Percentiles rank a stretch among this genome's conserved stretches.
phyloP scores from a whole-genome alignment of 2,797 vertebrate genomes.

The Chromobotia macracanthus region DNA sequence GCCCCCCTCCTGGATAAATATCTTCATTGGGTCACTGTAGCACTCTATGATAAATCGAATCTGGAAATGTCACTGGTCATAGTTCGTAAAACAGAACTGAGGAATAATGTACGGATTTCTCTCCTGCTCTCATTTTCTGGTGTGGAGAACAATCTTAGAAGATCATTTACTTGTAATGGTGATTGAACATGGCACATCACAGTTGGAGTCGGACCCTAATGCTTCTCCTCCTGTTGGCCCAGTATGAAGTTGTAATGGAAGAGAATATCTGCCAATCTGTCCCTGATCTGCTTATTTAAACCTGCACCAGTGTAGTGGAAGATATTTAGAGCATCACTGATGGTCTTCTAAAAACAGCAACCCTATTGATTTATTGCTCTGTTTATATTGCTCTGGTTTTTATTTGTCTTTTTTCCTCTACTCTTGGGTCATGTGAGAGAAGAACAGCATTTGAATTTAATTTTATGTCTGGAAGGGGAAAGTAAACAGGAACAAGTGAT shows the following conservation, averaged over 20 bases:
- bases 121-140: not conserved
- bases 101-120: not conserved
- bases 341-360: conserved; percentile 10
- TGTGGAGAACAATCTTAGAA: conserved; percentile 19
- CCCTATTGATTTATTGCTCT: conserved; percentile 22
- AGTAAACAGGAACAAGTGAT: not conserved
- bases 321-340: not conserved
- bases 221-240: not conserved
- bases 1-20: conserved; percentile 58
- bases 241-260: not conserved
- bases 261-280: not conserved
- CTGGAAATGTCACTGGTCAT: conserved; percentile 58
- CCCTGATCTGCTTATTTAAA: not conserved
- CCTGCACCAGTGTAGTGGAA: not conserved
- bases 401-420: not conserved
- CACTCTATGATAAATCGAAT: conserved; percentile 52
- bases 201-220: not conserved
- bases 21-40: conserved; percentile 50
- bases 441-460: not conserved
- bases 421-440: not conserved
- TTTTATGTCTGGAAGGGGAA: not conserved
- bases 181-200: not conserved
- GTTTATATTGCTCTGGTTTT: conserved; percentile 5
- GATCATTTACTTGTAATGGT: not conserved
- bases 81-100: conserved; percentile 47